phyloP scores from a whole-genome alignment of 2,113 vertebrate species.

The Sander lucioperca region DNA sequence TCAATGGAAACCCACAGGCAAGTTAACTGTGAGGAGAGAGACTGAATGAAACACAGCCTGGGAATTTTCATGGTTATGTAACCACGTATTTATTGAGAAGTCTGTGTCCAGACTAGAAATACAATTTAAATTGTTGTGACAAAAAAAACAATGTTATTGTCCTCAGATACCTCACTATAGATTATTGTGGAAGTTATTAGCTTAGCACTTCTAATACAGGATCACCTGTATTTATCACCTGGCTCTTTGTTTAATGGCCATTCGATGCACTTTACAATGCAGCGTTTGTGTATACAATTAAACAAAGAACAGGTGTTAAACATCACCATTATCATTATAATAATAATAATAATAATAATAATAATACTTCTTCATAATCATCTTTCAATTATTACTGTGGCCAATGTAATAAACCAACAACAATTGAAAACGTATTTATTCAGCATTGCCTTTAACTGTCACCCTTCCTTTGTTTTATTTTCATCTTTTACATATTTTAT shows the following conservation, averaged over 20 bases:
- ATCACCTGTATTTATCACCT: neutral
- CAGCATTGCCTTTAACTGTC: no score
- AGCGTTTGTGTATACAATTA: neutral
- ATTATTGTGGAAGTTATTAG: neutral
- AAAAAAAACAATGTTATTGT: neutral
- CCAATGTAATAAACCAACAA: neutral
- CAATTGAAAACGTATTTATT: no score
- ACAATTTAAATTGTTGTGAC: neutral
- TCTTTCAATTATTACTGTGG: neutral
- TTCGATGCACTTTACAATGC: no score
- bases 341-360: no score
- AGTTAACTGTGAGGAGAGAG: neutral
- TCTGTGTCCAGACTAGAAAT: neutral
- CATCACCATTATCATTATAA: neutral
- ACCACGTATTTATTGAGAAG: neutral
- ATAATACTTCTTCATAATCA: neutral
- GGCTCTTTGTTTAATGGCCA: neutral
- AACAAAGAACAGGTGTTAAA: neutral
- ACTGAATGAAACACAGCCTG: conserved; percentile 26
- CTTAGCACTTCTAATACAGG: neutral
- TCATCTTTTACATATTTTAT: no score
- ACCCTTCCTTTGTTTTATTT: no score
- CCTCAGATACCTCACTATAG: neutral
- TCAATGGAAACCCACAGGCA: conserved; percentile 25
- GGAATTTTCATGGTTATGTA: conserved; percentile 15